phyloP scores from a whole-genome alignment of 1,140 invertebrate genomes.

The Procambarus clarkii region DNA sequence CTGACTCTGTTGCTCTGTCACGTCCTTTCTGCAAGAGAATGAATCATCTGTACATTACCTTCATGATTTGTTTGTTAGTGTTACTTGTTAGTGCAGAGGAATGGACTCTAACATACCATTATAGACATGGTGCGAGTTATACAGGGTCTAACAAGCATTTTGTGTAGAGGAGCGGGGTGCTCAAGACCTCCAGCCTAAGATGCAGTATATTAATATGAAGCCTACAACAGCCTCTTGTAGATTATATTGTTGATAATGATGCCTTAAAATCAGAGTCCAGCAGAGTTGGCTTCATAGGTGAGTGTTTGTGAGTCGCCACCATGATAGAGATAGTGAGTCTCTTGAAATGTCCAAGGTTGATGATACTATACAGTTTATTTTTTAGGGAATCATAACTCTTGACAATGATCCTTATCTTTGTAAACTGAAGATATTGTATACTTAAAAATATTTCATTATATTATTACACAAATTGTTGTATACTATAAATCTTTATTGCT shows the following conservation, averaged over 20 bases:
- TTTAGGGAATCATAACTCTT: constrained; percentile 62
- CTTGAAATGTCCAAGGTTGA: constrained; percentile 62
- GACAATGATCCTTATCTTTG: constrained; percentile 67
- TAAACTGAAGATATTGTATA: constrained; percentile 70
- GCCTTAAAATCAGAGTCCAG: constrained; percentile 57
- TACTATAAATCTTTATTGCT: constrained; percentile 68
- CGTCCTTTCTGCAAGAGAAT: constrained; percentile 59
- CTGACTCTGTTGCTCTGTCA: constrained; percentile 56
- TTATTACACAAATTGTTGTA: constrained; percentile 65
- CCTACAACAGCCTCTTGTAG: constrained; percentile 41
- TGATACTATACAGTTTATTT: constrained; percentile 68
- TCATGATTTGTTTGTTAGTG: constrained; percentile 68
- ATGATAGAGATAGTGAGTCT: constrained; percentile 33
- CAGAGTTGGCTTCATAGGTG: constrained; percentile 33
- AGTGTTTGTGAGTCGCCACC: constrained; percentile 48
- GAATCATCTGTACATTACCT: constrained; percentile 54
- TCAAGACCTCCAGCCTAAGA: constrained; percentile 24
- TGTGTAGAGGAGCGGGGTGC: constrained; percentile 48
- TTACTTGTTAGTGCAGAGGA: constrained; percentile 68
- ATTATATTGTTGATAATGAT: constrained; percentile 51
- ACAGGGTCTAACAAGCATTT: constrained; percentile 65
- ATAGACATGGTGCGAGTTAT: constrained; percentile 68
- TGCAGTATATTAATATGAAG: constrained; percentile 5
- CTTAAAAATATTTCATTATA: constrained; percentile 70
- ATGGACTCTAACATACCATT: constrained; percentile 60